phyloP scores from a whole-genome alignment of 2,113 vertebrate genomes.

The Lasiurus cinereus region DNA sequence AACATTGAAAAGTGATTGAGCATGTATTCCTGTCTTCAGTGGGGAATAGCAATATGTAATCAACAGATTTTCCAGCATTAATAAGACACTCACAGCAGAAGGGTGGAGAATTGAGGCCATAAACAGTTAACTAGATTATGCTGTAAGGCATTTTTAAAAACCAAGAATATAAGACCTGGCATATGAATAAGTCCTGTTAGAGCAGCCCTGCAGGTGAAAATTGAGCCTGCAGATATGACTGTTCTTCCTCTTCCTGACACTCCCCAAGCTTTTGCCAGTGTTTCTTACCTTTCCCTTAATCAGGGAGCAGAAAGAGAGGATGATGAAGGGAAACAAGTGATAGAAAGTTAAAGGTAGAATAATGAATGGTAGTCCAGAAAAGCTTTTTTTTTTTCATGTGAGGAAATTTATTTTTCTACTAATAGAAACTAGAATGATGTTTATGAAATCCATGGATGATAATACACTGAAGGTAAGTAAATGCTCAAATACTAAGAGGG shows the following conservation, averaged over 20 bases:
- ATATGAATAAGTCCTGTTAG: slow-evolving; percentile 61
- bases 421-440: background rate
- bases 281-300: background rate
- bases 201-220: slow-evolving; percentile 25
- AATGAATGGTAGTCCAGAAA: background rate
- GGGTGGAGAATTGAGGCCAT: background rate
- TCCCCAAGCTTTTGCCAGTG: background rate
- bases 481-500: background rate
- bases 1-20: slow-evolving; percentile 30
- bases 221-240: background rate
- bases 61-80: slow-evolving; percentile 45
- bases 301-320: background rate
- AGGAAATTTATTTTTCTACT: background rate
- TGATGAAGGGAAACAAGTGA: background rate
- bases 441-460: background rate
- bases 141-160: slow-evolving; percentile 63
- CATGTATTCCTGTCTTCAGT: slow-evolving; percentile 61
- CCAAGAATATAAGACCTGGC: slow-evolving; percentile 12
- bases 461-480: background rate
- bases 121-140: slow-evolving; percentile 54
- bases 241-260: background rate
- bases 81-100: slow-evolving; percentile 23
- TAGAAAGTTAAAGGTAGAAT: slow-evolving; percentile 44
- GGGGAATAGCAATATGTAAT: slow-evolving; percentile 59
- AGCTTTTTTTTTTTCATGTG: background rate